Evolutionary conservation across 2,797 vertebrate genomes (phyloP).

Genomic region (Oryzias sinensis): DNA sequence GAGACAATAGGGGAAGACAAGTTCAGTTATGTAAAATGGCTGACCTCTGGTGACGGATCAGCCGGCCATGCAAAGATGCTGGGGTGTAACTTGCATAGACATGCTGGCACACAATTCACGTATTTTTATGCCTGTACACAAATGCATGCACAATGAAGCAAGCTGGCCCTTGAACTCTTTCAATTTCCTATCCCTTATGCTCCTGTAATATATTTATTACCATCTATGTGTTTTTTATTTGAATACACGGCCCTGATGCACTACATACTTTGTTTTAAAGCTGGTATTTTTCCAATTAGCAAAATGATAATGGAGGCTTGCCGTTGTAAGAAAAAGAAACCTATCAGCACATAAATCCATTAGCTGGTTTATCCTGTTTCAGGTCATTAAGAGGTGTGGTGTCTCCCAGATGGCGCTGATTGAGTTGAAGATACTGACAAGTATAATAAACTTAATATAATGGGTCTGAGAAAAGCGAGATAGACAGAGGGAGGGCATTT

Average conservation of each 20-base stretch:
- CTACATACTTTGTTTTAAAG: too few relatives aligned
- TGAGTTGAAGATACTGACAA: background rate
- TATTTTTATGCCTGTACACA: constrained; percentile 3
- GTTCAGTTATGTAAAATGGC: constrained; percentile 64
- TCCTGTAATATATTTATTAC: constrained; percentile 20
- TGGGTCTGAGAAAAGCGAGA: background rate
- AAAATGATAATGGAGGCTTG: background rate
- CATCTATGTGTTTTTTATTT: background rate
- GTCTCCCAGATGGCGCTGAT: background rate
- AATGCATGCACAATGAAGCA: constrained; percentile 2
- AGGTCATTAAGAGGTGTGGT: background rate
- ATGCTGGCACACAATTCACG: constrained; percentile 41
- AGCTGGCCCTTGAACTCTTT: constrained; percentile 22
- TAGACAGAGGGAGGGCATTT: background rate
- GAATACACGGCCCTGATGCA: too few relatives aligned
- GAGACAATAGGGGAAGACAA: constrained; percentile 15
- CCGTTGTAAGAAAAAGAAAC: background rate
- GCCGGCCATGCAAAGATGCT: constrained; percentile 41
- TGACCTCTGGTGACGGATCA: constrained; percentile 58
- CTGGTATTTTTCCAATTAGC: background rate
- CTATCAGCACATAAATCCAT: background rate
- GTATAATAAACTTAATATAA: background rate
- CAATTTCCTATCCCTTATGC: constrained; percentile 24
- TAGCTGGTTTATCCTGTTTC: background rate
- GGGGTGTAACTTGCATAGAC: constrained; percentile 62